Conservation (phyloP, 1,140 invertebrate species). For the Coenobita brevimanus region DNA sequence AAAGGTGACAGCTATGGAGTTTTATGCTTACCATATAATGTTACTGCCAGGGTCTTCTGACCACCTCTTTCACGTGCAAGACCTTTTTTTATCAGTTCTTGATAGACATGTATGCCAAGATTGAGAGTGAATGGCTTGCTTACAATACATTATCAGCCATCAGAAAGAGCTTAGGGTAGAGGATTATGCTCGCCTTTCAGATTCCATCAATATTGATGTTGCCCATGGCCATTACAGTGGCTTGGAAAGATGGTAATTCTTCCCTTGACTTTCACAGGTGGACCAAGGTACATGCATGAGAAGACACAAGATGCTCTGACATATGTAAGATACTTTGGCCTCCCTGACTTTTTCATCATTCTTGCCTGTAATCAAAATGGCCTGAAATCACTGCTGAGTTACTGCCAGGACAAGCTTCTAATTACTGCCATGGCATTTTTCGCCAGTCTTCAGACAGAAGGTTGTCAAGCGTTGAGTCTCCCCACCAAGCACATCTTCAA, state of each 20-base stretch:
- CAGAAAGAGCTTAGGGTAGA: no score
- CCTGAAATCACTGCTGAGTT: no score
- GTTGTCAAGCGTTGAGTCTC: constrained; percentile 71
- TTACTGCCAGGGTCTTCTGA: no score
- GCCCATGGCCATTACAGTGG: background rate
- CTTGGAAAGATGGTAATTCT: constrained; percentile 71
- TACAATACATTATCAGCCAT: no score
- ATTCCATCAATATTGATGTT: background rate
- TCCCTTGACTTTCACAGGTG: constrained; percentile 73
- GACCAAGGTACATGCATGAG: constrained; percentile 74
- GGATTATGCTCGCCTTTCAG: no score
- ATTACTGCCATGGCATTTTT: background rate
- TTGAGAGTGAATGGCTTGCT: no score
- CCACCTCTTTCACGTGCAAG: no score
- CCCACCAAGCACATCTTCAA: constrained; percentile 70
- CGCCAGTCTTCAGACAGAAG: constrained; percentile 8
- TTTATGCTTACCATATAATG: no score
- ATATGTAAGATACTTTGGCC: constrained; percentile 75
- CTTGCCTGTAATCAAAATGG: constrained; percentile 75
- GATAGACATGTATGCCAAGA: no score
- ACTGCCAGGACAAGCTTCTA: constrained; percentile 53
- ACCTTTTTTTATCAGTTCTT: no score
- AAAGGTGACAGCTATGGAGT: no score
- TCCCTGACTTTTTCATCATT: constrained; percentile 76
- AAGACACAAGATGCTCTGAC: constrained; percentile 74